Evolutionary conservation across 2,888 invertebrate species (phyloP).

Genomic region (Eugnorisma glareosa): DNA sequence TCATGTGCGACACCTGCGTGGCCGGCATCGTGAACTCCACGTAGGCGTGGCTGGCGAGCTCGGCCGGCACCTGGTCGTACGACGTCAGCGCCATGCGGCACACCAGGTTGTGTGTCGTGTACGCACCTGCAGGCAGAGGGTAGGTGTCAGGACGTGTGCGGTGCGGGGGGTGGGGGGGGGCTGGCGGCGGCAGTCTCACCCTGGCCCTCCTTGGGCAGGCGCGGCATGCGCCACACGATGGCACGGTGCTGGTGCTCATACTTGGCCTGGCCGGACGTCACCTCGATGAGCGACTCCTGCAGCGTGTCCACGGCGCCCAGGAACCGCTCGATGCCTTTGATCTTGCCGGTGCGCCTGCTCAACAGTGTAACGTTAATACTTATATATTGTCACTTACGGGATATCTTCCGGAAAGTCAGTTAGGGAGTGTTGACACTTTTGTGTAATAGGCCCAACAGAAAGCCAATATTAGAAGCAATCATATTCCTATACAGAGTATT

Average conservation of each 20-base stretch:
- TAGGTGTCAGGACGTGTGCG: neutral
- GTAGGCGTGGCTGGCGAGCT: conserved; percentile 96
- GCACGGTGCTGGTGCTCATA: conserved; percentile 99
- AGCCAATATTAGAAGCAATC: neutral
- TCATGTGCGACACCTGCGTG: conserved; percentile 97
- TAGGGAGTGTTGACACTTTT: no score
- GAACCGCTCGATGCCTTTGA: conserved; percentile 97
- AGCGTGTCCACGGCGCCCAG: conserved; percentile 97
- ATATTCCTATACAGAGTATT: neutral
- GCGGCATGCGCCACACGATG: conserved; percentile 99
- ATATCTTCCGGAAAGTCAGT: no score
- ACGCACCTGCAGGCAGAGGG: conserved; percentile 93
- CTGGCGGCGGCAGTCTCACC: conserved; percentile 89
- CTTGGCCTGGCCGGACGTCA: conserved; percentile 99
- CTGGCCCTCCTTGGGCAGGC: conserved; percentile 99
- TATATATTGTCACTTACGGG: no score
- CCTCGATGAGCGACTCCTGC: conserved; percentile 98
- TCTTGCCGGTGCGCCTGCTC: conserved; percentile 94
- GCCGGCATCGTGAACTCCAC: conserved; percentile 99
- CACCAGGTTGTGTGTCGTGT: conserved; percentile 98
- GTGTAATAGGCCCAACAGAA: no score
- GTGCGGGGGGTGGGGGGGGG: neutral
- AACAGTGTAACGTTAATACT: neutral
- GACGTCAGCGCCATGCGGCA: conserved; percentile 98
- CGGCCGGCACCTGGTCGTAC: conserved; percentile 99